Conservation (phyloP, 1,140 invertebrate species). For the Drosophila bocki region DNA sequence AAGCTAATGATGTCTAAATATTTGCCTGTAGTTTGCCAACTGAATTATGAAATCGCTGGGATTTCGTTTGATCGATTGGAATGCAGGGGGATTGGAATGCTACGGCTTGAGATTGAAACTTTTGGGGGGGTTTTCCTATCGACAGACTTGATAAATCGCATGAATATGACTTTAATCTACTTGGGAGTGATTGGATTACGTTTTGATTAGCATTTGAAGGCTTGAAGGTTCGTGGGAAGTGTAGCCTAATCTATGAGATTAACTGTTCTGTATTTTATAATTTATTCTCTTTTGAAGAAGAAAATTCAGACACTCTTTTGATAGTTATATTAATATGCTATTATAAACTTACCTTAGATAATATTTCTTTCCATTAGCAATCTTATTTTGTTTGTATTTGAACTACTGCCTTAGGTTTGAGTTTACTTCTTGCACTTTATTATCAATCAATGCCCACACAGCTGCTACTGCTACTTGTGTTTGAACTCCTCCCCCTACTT, state of each 20-base stretch:
- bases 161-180: slow-evolving; percentile 24
- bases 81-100: slow-evolving; percentile 7
- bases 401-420: slow-evolving; percentile 13
- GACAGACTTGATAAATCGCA: slow-evolving; percentile 25
- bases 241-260: slow-evolving; percentile 3
- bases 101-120: slow-evolving; percentile 18
- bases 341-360: too few species aligned
- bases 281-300: not conserved
- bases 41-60: slow-evolving; percentile 42
- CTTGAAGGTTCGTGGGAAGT: slow-evolving; percentile 24
- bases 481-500: not conserved
- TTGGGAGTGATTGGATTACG: slow-evolving; percentile 7
- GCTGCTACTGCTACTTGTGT: slow-evolving; percentile 36
- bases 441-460: slow-evolving; percentile 44
- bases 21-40: slow-evolving; percentile 46
- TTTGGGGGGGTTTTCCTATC: slow-evolving; percentile 18
- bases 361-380: not conserved
- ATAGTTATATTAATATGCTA: too few species aligned
- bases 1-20: slow-evolving; percentile 60
- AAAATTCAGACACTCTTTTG: not conserved
- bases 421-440: slow-evolving; percentile 13
- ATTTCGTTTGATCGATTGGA: slow-evolving; percentile 34
- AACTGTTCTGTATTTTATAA: not conserved
- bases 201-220: slow-evolving; percentile 26
- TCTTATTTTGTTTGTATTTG: slow-evolving; percentile 10